Conservation (phyloP, 2,797 vertebrate genomes). For the Kryptolebias ocellatus region DNA sequence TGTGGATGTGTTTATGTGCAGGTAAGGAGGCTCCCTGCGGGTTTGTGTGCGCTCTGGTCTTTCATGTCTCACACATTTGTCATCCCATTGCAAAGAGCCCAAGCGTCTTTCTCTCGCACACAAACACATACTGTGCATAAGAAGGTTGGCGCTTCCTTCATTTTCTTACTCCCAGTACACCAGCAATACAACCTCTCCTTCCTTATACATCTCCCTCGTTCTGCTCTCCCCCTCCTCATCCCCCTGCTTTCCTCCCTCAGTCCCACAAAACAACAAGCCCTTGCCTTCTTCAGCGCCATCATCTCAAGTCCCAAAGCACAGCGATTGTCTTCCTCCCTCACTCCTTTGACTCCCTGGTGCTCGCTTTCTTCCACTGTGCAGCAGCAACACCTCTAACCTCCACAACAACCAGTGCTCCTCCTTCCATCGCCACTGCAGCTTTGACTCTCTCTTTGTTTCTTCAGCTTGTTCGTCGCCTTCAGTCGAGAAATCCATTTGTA, state of each 20-base stretch:
- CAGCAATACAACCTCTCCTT: slow-evolving; percentile 65
- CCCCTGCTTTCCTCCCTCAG: slow-evolving; percentile 49
- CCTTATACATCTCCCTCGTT: slow-evolving; percentile 37
- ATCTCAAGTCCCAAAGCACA: slow-evolving; percentile 61
- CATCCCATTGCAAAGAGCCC: slow-evolving; percentile 61
- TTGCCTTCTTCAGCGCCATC: slow-evolving; percentile 70
- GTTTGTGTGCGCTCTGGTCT: slow-evolving; percentile 63
- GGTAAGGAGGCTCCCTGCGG: slow-evolving; percentile 61
- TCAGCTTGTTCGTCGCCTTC: neutral
- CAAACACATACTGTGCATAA: slow-evolving; percentile 48
- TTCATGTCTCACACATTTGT: slow-evolving; percentile 78
- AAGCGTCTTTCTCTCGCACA: slow-evolving; percentile 19
- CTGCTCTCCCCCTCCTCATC: slow-evolving; percentile 16
- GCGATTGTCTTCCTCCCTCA: slow-evolving; percentile 42
- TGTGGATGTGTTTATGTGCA: slow-evolving; percentile 20
- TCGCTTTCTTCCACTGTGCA: slow-evolving; percentile 44
- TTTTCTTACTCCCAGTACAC: slow-evolving; percentile 61
- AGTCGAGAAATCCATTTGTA: neutral
- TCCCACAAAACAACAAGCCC: slow-evolving; percentile 74
- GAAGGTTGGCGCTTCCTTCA: slow-evolving; percentile 66
- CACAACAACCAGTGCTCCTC: slow-evolving; percentile 35
- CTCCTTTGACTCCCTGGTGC: slow-evolving; percentile 40
- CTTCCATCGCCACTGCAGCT: slow-evolving; percentile 33
- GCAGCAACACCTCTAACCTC: slow-evolving; percentile 59
- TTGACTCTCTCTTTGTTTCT: slow-evolving; percentile 19